Evolutionary conservation across 2,113 vertebrate species (phyloP).

Genomic region (Atherinomorus stipes): DNA sequence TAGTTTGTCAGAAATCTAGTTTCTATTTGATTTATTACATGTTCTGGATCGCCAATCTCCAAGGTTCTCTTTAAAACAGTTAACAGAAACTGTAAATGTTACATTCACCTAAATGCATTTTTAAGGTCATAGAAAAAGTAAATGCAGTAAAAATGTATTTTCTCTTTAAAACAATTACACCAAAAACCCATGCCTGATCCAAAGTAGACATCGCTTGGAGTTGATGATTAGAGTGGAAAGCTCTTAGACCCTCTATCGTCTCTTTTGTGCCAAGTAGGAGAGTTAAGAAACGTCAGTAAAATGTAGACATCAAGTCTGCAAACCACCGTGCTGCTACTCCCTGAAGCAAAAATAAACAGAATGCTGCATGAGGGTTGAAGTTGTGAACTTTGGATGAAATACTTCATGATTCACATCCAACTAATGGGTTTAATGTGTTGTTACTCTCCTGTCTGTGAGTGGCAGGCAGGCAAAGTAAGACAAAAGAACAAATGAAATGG

Average conservation of each 20-base stretch:
- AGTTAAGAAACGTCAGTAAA: constrained; percentile 65
- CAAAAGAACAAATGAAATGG: constrained; percentile 63
- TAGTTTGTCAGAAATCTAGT: too few relatives aligned
- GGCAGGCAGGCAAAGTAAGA: constrained; percentile 65
- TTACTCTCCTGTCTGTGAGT: constrained; percentile 51
- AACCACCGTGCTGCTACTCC: constrained; percentile 41
- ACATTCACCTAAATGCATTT: too few relatives aligned
- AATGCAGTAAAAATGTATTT: too few relatives aligned
- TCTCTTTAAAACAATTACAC: constrained; percentile 19
- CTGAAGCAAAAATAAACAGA: constrained; percentile 55
- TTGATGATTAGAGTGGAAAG: constrained; percentile 34
- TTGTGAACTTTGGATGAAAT: constrained; percentile 62
- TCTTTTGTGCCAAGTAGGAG: constrained; percentile 37
- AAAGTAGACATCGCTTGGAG: constrained; percentile 11
- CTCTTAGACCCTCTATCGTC: constrained; percentile 6
- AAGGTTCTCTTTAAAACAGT: too few relatives aligned
- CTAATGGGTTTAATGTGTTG: constrained; percentile 55
- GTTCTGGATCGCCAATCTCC: too few relatives aligned
- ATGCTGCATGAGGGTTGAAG: constrained; percentile 53
- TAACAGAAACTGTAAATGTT: too few relatives aligned
- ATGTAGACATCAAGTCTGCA: constrained; percentile 44
- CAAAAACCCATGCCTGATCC: constrained; percentile 17
- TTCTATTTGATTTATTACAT: too few relatives aligned
- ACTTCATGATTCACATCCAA: constrained; percentile 54
- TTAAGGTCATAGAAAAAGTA: too few relatives aligned